Conservation (phyloP, 2,113 vertebrate genomes). For the Trematomus loennbergii region DNA sequence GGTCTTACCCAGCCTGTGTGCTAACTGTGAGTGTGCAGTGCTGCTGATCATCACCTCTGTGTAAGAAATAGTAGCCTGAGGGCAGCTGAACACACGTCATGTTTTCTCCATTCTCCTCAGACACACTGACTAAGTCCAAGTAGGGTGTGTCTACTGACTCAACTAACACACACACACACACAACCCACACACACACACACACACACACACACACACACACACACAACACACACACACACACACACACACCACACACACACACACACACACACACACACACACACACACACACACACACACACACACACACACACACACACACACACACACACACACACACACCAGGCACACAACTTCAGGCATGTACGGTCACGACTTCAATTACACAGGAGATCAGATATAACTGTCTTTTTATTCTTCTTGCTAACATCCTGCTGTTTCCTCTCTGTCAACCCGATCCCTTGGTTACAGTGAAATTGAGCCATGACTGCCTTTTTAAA, state of each 20-base stretch:
- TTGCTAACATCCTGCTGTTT: constrained; percentile 7
- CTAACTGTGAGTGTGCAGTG: neutral
- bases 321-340: no score
- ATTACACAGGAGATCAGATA: neutral
- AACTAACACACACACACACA: constrained; percentile 27
- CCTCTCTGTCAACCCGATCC: neutral
- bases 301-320: no score
- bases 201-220: constrained; percentile 14
- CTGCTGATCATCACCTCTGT: constrained; percentile 29
- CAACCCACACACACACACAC: constrained; percentile 18
- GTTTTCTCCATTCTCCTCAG: constrained; percentile 43
- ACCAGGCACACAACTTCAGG: constrained; percentile 1
- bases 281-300: no score
- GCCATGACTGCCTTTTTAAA: neutral
- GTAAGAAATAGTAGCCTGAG: constrained; percentile 48
- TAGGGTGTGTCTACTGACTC: constrained; percentile 78
- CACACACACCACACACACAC: neutral
- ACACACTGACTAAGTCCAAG: constrained; percentile 69
- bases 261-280: neutral
- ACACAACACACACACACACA: neutral
- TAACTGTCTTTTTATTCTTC: constrained; percentile 17
- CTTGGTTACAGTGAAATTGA: neutral
- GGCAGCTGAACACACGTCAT: constrained; percentile 32
- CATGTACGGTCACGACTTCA: constrained; percentile 45
- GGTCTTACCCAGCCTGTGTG: neutral